Evolutionary conservation across 2,797 vertebrate genomes (phyloP).

Genomic region (Poeciliopsis turneri): DNA sequence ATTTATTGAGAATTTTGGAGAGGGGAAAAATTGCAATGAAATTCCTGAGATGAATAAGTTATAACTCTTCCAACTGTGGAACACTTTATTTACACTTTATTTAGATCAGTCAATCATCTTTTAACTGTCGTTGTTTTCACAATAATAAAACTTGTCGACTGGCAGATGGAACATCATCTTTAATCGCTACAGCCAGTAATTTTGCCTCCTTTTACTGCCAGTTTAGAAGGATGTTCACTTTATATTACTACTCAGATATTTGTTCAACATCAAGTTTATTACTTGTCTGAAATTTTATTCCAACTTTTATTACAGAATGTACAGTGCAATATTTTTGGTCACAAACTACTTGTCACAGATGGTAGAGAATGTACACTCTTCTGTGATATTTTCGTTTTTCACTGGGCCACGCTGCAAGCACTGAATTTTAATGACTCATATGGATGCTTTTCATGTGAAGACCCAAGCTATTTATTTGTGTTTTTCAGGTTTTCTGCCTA

Average conservation of each 20-base stretch:
- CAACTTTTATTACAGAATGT: constrained; percentile 22
- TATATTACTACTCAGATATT: neutral
- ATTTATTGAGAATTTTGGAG: constrained; percentile 66
- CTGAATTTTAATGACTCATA: constrained; percentile 70
- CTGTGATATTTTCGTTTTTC: constrained; percentile 56
- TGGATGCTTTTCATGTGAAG: constrained; percentile 55
- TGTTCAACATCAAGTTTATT: constrained; percentile 15
- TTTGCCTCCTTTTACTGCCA: constrained; percentile 12
- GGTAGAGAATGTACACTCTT: constrained; percentile 41
- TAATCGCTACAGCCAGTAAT: constrained; percentile 8
- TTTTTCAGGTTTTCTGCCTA: constrained; percentile 63
- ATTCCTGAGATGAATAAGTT: neutral
- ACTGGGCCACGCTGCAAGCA: constrained; percentile 62
- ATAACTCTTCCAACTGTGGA: neutral
- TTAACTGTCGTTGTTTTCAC: neutral
- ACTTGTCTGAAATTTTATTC: constrained; percentile 24
- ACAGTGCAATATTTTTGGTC: constrained; percentile 39
- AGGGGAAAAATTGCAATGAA: constrained; percentile 35
- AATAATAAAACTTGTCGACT: neutral
- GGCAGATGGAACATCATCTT: constrained; percentile 24
- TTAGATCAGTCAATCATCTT: neutral
- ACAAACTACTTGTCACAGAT: constrained; percentile 21
- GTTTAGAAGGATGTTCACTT: neutral
- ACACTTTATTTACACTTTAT: neutral
- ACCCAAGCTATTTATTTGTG: constrained; percentile 69